phyloP scores from a whole-genome alignment of 2,888 invertebrate genomes.

The Agapetus fuscipes region DNA sequence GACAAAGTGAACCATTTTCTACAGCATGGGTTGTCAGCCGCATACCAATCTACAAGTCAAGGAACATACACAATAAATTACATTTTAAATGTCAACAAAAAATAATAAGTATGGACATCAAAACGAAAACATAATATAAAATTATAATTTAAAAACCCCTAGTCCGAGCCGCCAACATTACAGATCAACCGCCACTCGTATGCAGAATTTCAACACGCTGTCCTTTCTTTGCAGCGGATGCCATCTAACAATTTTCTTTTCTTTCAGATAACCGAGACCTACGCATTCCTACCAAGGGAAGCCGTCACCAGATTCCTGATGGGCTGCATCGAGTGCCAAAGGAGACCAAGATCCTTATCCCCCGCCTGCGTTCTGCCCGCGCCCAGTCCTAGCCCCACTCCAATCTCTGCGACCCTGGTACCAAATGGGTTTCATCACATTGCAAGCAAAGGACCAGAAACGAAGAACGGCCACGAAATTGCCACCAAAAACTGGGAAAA shows the following conservation, averaged over 20 bases:
- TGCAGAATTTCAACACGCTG: no score
- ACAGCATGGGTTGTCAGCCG: no score
- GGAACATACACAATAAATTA: no score
- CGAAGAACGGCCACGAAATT: slow-evolving; percentile 37
- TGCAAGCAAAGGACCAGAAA: slow-evolving; percentile 26
- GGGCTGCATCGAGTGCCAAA: slow-evolving; percentile 88
- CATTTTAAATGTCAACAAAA: no score
- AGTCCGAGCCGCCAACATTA: no score
- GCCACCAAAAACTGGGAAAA: slow-evolving; percentile 42
- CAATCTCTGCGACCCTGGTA: slow-evolving; percentile 26
- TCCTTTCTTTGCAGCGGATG: no score
- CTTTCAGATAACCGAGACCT: slow-evolving; percentile 90
- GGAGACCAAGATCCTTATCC: slow-evolving; percentile 59
- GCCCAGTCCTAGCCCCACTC: slow-evolving; percentile 41
- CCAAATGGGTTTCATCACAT: slow-evolving; percentile 30
- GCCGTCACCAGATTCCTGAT: slow-evolving; percentile 93
- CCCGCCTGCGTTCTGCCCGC: slow-evolving; percentile 44
- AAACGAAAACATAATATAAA: no score
- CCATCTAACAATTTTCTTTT: slow-evolving; percentile 17
- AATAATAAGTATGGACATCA: no score
- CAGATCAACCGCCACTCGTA: no score
- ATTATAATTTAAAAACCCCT: no score
- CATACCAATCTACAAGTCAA: no score
- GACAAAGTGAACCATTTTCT: no score
- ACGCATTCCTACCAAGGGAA: slow-evolving; percentile 91